phyloP scores from a whole-genome alignment of 2,888 invertebrate species.

The Cerceris rybyensis region DNA sequence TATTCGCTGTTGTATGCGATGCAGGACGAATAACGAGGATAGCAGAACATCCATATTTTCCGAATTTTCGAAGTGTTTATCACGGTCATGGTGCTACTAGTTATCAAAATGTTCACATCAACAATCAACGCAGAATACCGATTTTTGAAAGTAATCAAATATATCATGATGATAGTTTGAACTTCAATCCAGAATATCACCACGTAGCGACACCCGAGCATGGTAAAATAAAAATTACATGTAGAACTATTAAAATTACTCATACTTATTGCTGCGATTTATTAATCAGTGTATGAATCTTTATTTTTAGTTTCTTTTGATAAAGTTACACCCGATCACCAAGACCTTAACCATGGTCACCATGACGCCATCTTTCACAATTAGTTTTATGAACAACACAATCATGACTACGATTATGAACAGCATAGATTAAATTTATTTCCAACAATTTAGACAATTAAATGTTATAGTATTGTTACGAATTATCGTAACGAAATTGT shows the following conservation, averaged over 20 bases:
- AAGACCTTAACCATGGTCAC: conserved; percentile 6
- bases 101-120: conserved; percentile 75
- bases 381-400: conserved; percentile 49
- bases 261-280: too few species aligned
- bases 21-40: conserved; percentile 69
- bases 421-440: conserved; percentile 43
- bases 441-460: background rate
- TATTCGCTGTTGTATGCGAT: conserved; percentile 58
- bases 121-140: conserved; percentile 70
- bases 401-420: conserved; percentile 62
- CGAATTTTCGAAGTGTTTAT: conserved; percentile 71
- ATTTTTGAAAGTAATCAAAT: conserved; percentile 59
- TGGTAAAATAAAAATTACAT: too few species aligned
- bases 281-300: too few species aligned
- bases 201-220: background rate
- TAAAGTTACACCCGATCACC: conserved; percentile 34
- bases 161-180: conserved; percentile 36
- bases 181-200: conserved; percentile 9
- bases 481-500: too few species aligned
- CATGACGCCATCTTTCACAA: conserved; percentile 16
- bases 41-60: conserved; percentile 60
- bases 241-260: too few species aligned
- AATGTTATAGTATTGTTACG: background rate
- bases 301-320: conserved; percentile 31
- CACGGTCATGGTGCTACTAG: conserved; percentile 77